Percentiles rank a stretch among this genome's conserved stretches.
These are phyloP conservation scores for Cylloceria caligata DNA, from an alignment of 2,888 invertebrate genomes.

Conservation along the genomic window DNA sequence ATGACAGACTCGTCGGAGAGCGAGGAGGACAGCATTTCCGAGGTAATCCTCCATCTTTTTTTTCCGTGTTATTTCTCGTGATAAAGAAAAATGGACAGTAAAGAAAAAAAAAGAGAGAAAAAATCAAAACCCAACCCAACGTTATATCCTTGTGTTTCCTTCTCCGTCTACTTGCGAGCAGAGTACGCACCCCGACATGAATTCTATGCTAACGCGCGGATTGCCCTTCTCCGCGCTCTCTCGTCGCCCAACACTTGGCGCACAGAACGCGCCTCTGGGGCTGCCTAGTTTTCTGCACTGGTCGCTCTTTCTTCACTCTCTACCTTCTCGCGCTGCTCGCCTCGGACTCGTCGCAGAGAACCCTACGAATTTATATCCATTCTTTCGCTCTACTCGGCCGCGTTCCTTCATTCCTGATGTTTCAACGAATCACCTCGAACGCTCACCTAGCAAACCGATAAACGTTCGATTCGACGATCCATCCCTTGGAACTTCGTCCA, in stretches of 20 bases:
- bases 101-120: conserved; percentile 33
- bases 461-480: not conserved
- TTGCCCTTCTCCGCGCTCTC: conserved; percentile 60
- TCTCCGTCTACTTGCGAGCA: conserved; percentile 32
- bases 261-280: conserved; percentile 9
- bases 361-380: conserved; percentile 13
- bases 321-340: conserved; percentile 9
- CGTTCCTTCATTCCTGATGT: conserved; percentile 7
- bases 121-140: conserved; percentile 42
- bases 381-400: conserved; percentile 3
- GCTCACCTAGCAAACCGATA: not conserved
- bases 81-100: conserved; percentile 15
- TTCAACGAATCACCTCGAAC: not conserved
- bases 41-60: conserved; percentile 88
- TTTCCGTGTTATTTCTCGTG: conserved; percentile 13
- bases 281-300: conserved; percentile 31
- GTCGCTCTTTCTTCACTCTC: not conserved
- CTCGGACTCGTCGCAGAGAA: not conserved
- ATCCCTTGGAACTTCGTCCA: not conserved
- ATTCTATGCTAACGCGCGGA: conserved; percentile 56
- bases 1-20: conserved; percentile 98
- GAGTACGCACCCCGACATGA: conserved; percentile 52
- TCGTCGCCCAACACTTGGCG: conserved; percentile 15
- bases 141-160: conserved; percentile 49
- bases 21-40: conserved; percentile 98